phyloP scores from a whole-genome alignment of 2,888 invertebrate species.

The Athalia cordata region DNA sequence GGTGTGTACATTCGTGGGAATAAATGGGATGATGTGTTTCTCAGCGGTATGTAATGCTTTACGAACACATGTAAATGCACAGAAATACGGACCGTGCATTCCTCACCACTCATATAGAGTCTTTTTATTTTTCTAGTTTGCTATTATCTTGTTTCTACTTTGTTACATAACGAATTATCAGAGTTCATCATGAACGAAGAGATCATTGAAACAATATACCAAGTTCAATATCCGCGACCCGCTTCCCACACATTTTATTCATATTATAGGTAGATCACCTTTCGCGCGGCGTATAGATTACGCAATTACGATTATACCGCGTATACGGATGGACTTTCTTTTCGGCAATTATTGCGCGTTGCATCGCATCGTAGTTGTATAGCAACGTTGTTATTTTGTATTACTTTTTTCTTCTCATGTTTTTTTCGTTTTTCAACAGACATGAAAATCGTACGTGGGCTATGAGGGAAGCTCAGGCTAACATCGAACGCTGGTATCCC shows the following conservation, averaged over 20 bases:
- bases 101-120: neutral
- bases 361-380: neutral
- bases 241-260: slow-evolving; percentile 23
- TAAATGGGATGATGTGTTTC: neutral
- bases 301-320: neutral
- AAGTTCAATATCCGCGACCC: slow-evolving; percentile 37
- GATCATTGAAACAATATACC: slow-evolving; percentile 16
- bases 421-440: slow-evolving; percentile 61
- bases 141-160: neutral
- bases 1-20: slow-evolving; percentile 14
- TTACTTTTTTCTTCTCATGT: slow-evolving; percentile 45
- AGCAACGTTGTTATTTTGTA: neutral
- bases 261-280: neutral
- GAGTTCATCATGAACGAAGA: neutral
- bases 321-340: neutral
- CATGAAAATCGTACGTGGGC: slow-evolving; percentile 76
- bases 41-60: neutral
- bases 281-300: neutral
- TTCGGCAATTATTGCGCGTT: neutral
- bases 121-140: neutral
- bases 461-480: slow-evolving; percentile 75
- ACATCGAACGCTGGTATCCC: slow-evolving; percentile 77
- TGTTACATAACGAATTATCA: slow-evolving; percentile 15
- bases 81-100: neutral
- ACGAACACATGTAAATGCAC: neutral